These are phyloP conservation scores for Calephelis perditalis DNA, from an alignment of 2,888 invertebrate species.

Conservation along the genomic window DNA sequence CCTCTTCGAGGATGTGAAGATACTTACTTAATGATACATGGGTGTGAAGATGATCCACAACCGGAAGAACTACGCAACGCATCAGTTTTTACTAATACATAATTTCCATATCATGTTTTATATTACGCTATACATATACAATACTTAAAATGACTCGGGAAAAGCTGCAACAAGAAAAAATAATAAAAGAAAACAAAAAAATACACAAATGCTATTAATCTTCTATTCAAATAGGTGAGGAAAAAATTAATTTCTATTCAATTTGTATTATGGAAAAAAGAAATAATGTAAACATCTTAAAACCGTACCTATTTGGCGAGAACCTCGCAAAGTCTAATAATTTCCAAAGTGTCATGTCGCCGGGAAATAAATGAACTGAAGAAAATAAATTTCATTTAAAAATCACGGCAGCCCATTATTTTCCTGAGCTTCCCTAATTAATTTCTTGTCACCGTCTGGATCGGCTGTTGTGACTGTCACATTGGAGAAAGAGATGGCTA, in stretches of 20 bases:
- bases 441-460: slow-evolving; percentile 75
- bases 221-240: not conserved
- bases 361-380: slow-evolving; percentile 73
- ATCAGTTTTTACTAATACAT: no score
- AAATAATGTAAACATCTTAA: slow-evolving; percentile 50
- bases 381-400: slow-evolving; percentile 77
- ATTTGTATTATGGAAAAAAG: slow-evolving; percentile 24
- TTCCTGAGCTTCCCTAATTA: slow-evolving; percentile 73
- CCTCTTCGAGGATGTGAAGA: no score
- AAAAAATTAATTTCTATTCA: slow-evolving; percentile 16
- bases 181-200: no score
- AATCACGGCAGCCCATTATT: slow-evolving; percentile 75
- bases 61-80: no score
- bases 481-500: slow-evolving; percentile 48
- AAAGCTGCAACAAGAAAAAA: no score
- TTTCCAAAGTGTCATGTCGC: slow-evolving; percentile 75
- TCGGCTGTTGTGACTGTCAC: slow-evolving; percentile 69
- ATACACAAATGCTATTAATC: no score
- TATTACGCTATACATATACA: no score
- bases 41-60: no score
- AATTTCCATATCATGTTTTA: no score
- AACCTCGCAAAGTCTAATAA: slow-evolving; percentile 65
- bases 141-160: no score
- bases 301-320: slow-evolving; percentile 37
- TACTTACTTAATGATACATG: no score